Percentiles rank a stretch among this genome's conserved stretches.
Conservation (phyloP, 2,888 invertebrate genomes). For the Seladonia tumulorum region DNA sequence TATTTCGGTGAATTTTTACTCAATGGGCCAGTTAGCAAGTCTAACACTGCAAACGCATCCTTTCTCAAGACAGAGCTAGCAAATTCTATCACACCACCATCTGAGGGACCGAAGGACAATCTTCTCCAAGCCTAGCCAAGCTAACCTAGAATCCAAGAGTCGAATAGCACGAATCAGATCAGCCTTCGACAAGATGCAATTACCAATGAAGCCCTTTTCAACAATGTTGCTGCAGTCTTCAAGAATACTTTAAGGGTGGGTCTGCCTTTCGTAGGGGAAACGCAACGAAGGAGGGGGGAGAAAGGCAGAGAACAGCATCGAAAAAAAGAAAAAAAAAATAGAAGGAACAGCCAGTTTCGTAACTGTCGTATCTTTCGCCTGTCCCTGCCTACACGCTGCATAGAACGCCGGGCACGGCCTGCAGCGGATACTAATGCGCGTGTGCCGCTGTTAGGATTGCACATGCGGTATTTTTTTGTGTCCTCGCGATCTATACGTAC, state of each 20-base stretch:
- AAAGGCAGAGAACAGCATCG: slow-evolving; percentile 40
- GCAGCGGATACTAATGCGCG: slow-evolving; percentile 66
- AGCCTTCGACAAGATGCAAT: background rate
- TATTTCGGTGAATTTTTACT: too few species aligned
- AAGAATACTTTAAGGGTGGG: background rate
- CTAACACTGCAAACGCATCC: too few species aligned
- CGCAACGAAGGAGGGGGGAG: background rate
- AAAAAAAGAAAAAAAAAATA: slow-evolving; percentile 14
- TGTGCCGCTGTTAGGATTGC: slow-evolving; percentile 71
- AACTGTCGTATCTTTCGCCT: slow-evolving; percentile 73
- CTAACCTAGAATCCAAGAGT: background rate
- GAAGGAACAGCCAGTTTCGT: slow-evolving; percentile 72
- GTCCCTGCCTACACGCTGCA: slow-evolving; percentile 54
- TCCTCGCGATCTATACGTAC: slow-evolving; percentile 64
- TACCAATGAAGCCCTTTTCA: too few species aligned
- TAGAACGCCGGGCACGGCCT: slow-evolving; percentile 60
- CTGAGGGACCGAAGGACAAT: too few species aligned
- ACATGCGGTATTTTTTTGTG: slow-evolving; percentile 73
- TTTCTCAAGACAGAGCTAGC: too few species aligned
- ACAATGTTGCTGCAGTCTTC: background rate
- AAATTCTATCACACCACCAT: too few species aligned
- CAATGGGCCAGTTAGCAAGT: too few species aligned
- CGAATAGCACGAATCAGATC: background rate
- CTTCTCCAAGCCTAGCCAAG: too few species aligned
- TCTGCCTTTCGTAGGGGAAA: background rate